Conservation (phyloP, 2,888 invertebrate species). For the Euspilapteryx auroguttella region DNA sequence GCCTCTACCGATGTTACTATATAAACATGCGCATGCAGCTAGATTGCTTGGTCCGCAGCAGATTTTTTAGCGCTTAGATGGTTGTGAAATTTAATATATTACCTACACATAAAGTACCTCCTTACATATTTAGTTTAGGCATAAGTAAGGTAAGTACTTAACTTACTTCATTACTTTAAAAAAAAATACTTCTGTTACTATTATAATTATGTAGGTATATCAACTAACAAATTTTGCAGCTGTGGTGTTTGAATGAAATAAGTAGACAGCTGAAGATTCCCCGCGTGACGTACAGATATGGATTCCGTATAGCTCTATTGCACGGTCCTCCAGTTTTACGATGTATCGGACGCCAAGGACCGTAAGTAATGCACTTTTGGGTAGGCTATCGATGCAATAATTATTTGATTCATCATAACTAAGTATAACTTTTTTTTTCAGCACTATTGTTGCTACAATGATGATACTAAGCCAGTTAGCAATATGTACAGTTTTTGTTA, state of each 20-base stretch:
- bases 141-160: too few relatives aligned
- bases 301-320: constrained; percentile 27
- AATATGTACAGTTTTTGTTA: constrained; percentile 27
- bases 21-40: too few relatives aligned
- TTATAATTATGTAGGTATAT: too few relatives aligned
- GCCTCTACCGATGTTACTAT: too few relatives aligned
- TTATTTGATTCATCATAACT: not conserved
- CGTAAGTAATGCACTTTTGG: constrained; percentile 17
- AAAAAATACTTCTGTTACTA: too few relatives aligned
- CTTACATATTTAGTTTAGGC: too few relatives aligned
- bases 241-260: constrained; percentile 22
- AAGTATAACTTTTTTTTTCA: constrained; percentile 12
- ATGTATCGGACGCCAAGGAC: constrained; percentile 16
- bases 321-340: constrained; percentile 20
- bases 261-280: constrained; percentile 23
- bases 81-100: too few relatives aligned
- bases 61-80: too few relatives aligned
- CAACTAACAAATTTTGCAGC: too few relatives aligned
- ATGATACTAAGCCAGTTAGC: constrained; percentile 33
- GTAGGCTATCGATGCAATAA: not conserved
- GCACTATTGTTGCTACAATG: constrained; percentile 20
- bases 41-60: too few relatives aligned
- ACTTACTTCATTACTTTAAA: too few relatives aligned
- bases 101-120: too few relatives aligned
- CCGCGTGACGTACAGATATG: constrained; percentile 27